Evolutionary conservation across 2,113 vertebrate species (phyloP), one percentile per base, ranked within the genome.

Genomic region (Synchiropus splendidus): DNA sequence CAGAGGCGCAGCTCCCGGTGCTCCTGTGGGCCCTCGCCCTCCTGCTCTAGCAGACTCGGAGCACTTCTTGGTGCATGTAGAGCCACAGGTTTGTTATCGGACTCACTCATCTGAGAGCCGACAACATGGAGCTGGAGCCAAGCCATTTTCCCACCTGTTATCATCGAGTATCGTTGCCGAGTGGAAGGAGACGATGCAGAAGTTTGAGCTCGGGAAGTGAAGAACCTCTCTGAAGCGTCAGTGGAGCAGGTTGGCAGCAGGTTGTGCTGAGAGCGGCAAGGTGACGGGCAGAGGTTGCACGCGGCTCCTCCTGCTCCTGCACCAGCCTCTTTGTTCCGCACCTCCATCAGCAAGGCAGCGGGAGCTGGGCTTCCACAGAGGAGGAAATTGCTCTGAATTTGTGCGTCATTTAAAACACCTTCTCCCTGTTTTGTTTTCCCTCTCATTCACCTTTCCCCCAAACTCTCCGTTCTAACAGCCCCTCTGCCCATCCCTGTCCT

Each of bases 361-460:
- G 77, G 85, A 34, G 75, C 72, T 61, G 77, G 52, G 61, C 52
- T 52, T 74, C 58, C 75, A 85, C 71, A 82, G 60, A 65, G 61
- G 67, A 81, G 74, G 77, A 85, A 85, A 85, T 85, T 83, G 83
- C 76, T 72, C 49, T 46, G 67, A 80, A 84, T 83, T 82, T 72
- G 72, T 42, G 41, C 34, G 67, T 84, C 83, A 82, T 85, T 85
- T 79, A 85, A 87, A 84, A 79, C 65, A 81, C 67, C 77, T 78
- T 56, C 59, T 79, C 77, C 69, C 75, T 70, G 56, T 56, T 51
- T 45, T 67, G 57, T 57, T 34, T 51, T 62, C 36, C 36, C 40
- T 1, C 10, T 40, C 5, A 31, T 27, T 57, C 61, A 57, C 56
- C 58, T 66, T 64, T 61, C 71, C 45, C 68, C 70, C 75, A 48